Evolutionary conservation across 2,113 vertebrate species (phyloP).

Genomic region (Rhodinocichla rosea): DNA sequence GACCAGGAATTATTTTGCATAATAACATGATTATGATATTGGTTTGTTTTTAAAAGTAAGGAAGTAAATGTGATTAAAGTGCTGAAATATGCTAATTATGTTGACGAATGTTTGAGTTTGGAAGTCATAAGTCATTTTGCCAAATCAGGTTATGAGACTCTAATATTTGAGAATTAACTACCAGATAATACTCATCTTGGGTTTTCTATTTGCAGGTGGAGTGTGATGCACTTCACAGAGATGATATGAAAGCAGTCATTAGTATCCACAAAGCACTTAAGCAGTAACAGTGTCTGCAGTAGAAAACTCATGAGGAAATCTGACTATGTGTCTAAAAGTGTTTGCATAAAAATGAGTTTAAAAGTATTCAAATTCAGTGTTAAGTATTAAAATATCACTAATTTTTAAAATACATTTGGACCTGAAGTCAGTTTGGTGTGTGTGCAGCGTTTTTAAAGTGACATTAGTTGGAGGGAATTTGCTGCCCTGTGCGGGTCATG

Average conservation of each 20-base stretch:
- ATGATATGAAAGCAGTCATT: neutral
- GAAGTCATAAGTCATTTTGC: neutral
- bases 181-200: neutral
- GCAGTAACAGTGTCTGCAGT: neutral
- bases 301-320: neutral
- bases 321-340: neutral
- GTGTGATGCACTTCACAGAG: neutral
- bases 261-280: neutral
- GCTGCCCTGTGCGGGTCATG: neutral
- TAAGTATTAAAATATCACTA: neutral
- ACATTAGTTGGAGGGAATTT: neutral
- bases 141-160: neutral
- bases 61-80: neutral
- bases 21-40: neutral
- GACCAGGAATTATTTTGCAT: neutral
- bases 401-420: neutral
- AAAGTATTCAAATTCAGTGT: neutral
- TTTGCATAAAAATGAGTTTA: neutral
- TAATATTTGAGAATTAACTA: neutral
- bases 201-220: neutral
- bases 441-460: neutral
- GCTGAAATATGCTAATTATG: neutral
- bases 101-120: neutral
- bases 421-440: neutral
- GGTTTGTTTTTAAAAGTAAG: neutral